These are phyloP conservation scores for Exocentrus adspersus DNA, from an alignment of 2,888 invertebrate species.

Conservation along the genomic window DNA sequence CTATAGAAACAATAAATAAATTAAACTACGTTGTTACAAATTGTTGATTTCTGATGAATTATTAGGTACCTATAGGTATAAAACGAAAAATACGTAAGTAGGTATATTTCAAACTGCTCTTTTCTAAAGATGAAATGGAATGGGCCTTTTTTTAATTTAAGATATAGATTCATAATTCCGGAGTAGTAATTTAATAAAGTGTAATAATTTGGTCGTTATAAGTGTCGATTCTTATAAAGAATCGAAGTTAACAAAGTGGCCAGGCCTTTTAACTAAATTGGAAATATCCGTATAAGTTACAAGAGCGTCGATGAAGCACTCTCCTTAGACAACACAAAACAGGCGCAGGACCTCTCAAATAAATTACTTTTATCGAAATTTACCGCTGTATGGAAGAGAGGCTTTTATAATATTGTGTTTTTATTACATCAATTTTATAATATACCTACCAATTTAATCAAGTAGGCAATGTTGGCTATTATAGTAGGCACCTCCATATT, in stretches of 20 bases:
- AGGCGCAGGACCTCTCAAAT: conserved; percentile 55
- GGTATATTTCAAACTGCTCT: no score
- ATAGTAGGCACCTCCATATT: no score
- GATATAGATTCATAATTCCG: conserved; percentile 53
- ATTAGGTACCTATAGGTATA: no score
- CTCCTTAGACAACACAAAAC: conserved; percentile 57
- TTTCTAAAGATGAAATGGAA: no score
- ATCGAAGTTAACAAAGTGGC: conserved; percentile 61
- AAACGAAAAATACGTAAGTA: no score
- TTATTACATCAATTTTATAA: conserved; percentile 37
- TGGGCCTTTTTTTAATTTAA: conserved; percentile 51
- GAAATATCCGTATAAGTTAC: conserved; percentile 61
- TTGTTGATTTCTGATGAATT: no score
- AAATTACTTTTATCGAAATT: conserved; percentile 59
- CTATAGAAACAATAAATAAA: no score
- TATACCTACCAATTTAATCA: conserved; percentile 30
- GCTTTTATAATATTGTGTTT: conserved; percentile 47
- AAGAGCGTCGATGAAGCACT: conserved; percentile 59
- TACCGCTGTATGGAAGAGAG: conserved; percentile 47
- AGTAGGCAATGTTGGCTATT: conserved; percentile 15
- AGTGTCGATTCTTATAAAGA: conserved; percentile 63
- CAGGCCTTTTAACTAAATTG: conserved; percentile 64
- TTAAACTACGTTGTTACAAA: no score
- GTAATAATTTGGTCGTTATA: conserved; percentile 58
- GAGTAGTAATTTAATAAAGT: conserved; percentile 52